These are phyloP conservation scores for Synodontis membranacea DNA, from an alignment of 2,113 vertebrate species.

Conservation along the genomic window DNA sequence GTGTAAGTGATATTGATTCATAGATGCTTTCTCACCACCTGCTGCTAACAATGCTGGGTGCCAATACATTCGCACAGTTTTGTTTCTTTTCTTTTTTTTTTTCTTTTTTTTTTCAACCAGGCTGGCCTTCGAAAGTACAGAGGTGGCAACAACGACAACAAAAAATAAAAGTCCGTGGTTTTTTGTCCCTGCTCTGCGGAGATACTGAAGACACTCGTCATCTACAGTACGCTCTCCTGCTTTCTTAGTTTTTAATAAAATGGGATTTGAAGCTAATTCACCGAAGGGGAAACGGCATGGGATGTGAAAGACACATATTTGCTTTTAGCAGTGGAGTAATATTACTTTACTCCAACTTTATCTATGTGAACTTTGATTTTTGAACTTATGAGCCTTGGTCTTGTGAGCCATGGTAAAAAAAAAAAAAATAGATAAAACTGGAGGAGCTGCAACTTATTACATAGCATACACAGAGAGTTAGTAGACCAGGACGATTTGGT, in stretches of 20 bases:
- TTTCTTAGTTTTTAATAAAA: background rate
- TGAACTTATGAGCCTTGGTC: background rate
- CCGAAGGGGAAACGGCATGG: background rate
- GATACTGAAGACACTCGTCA: background rate
- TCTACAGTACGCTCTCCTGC: background rate
- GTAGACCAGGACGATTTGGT: background rate
- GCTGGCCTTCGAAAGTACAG: background rate
- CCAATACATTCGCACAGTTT: background rate
- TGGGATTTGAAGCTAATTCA: background rate
- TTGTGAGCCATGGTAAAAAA: background rate
- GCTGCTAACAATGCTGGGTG: background rate
- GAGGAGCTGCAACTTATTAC: background rate
- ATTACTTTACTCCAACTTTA: background rate
- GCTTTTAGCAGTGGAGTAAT: background rate
- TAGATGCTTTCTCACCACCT: background rate
- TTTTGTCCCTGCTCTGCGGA: background rate
- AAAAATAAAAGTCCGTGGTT: too few relatives aligned
- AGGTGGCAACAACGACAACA: too few relatives aligned
- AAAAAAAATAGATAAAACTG: background rate
- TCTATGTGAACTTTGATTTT: background rate
- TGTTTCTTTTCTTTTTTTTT: conserved; percentile 5
- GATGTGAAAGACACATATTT: background rate
- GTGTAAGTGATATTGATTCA: conserved; percentile 37
- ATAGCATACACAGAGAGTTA: background rate
- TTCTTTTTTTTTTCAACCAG: background rate